These are phyloP conservation scores for Archivesica marissinica DNA, from an alignment of 1,140 invertebrate genomes.

Conservation along the genomic window DNA sequence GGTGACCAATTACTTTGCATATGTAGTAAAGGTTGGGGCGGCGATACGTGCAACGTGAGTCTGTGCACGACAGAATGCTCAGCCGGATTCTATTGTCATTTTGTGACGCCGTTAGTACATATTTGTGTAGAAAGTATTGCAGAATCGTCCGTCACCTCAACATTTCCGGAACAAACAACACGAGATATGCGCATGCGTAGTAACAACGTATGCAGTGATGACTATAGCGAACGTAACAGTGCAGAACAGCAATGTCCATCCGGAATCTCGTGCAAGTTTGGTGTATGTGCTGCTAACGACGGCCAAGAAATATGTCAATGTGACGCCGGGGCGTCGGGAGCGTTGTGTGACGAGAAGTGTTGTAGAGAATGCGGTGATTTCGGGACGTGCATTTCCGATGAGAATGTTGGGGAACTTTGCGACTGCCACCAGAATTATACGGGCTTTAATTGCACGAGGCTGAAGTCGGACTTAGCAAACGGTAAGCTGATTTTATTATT, in stretches of 20 bases:
- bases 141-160: background rate
- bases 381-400: slow-evolving; percentile 8
- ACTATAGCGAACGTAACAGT: background rate
- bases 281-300: background rate
- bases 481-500: slow-evolving; percentile 5
- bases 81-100: slow-evolving; percentile 18
- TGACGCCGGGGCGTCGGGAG: slow-evolving; percentile 15
- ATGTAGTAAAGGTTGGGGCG: slow-evolving; percentile 42
- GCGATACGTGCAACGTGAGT: slow-evolving; percentile 11
- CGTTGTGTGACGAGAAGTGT: slow-evolving; percentile 10
- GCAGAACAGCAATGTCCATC: background rate
- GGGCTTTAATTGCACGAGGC: slow-evolving; percentile 14
- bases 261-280: slow-evolving; percentile 16
- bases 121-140: slow-evolving; percentile 6
- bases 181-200: background rate
- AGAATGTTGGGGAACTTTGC: background rate
- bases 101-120: background rate
- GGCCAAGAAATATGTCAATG: slow-evolving; percentile 11
- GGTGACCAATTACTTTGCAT: background rate
- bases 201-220: background rate
- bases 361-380: slow-evolving; percentile 21
- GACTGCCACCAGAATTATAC: background rate
- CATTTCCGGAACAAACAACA: background rate
- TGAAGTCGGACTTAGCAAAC: background rate
- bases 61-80: slow-evolving; percentile 10